Percentiles rank a stretch among this genome's conserved stretches.
Evolutionary conservation across 2,797 vertebrate genomes (phyloP).

Genomic region (Brachyalestes nurse): DNA sequence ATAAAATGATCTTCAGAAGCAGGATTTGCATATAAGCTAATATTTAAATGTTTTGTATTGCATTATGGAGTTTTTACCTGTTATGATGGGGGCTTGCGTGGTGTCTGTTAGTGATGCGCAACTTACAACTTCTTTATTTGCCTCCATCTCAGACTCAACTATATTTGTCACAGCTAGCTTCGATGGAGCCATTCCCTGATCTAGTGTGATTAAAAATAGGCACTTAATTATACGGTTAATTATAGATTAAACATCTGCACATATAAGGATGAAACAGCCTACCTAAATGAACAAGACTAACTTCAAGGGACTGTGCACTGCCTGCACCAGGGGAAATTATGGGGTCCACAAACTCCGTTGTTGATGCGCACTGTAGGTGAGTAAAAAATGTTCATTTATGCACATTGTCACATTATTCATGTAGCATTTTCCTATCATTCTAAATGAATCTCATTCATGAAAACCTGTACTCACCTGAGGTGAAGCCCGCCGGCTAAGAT

Average conservation of each 20-base stretch:
- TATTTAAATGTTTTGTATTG: neutral
- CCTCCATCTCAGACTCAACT: neutral
- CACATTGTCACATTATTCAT: too few relatives aligned
- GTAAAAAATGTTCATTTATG: neutral
- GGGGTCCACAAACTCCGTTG: slow-evolving; percentile 12
- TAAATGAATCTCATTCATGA: neutral
- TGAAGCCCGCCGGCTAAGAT: slow-evolving; percentile 4
- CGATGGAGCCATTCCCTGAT: neutral
- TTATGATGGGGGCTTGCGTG: neutral
- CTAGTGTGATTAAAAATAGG: neutral
- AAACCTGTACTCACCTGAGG: slow-evolving; percentile 51
- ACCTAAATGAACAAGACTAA: slow-evolving; percentile 23
- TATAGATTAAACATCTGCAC: neutral
- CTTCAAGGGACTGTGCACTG: slow-evolving; percentile 39
- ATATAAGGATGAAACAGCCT: neutral
- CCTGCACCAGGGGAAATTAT: slow-evolving; percentile 22
- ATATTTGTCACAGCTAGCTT: neutral
- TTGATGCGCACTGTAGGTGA: slow-evolving; percentile 5
- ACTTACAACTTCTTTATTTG: neutral
- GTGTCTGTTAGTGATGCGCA: neutral
- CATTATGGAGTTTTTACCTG: neutral
- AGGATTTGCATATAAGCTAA: neutral
- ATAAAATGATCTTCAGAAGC: too few relatives aligned
- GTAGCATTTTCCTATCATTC: too few relatives aligned
- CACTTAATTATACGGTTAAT: neutral